A percentile compares a stretch with the other conserved stretches of the same genome.
These are phyloP conservation scores for Chionoecetes opilio DNA, from an alignment of 1,140 invertebrate species.

Conservation along the genomic window DNA sequence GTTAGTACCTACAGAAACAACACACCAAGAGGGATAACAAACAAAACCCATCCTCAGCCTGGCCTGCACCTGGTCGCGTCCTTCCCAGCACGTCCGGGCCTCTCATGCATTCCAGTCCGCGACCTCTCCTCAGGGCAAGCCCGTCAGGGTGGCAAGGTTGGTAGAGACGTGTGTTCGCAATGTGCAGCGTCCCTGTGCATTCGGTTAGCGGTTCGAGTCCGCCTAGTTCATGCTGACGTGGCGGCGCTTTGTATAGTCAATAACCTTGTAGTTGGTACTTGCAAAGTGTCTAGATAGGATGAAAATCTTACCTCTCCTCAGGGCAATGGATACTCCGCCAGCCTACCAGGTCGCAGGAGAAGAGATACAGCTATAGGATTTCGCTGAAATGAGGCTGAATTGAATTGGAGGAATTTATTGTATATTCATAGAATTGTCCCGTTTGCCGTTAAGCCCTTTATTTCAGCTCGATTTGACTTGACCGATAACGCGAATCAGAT, in stretches of 20 bases:
- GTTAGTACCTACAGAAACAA: not conserved
- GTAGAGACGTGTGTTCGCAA: no score
- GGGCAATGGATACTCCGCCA: conserved; percentile 9
- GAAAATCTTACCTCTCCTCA: not conserved
- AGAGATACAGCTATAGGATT: not conserved
- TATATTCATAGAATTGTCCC: conserved; percentile 18
- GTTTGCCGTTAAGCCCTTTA: not conserved
- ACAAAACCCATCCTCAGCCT: not conserved
- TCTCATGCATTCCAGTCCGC: not conserved
- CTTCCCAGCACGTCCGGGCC: not conserved
- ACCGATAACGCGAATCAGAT: conserved; percentile 18
- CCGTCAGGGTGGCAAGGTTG: no score
- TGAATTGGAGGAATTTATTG: not conserved
- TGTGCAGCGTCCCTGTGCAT: no score
- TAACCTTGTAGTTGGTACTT: no score
- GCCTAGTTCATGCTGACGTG: no score
- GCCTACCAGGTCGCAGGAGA: not conserved
- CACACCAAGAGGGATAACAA: not conserved
- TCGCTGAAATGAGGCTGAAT: no score
- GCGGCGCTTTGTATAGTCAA: no score
- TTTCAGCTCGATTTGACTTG: not conserved
- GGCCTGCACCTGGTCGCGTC: not conserved
- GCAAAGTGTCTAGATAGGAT: no score
- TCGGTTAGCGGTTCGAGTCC: no score
- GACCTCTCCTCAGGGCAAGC: not conserved